Evolutionary conservation across 2,797 vertebrate genomes (phyloP).

Genomic region (Lophotriccus pileatus): DNA sequence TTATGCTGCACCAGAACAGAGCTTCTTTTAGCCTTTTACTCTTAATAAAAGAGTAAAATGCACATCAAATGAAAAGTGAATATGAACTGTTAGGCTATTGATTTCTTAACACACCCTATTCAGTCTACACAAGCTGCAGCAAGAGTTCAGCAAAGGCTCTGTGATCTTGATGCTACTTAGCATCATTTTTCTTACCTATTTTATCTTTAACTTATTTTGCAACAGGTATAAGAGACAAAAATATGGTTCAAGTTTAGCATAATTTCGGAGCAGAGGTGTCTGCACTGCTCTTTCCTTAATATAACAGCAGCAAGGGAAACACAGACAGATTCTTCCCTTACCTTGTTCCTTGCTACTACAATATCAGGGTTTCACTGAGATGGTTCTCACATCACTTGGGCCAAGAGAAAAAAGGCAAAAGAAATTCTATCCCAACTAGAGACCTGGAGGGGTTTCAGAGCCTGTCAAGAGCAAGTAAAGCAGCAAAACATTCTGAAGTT

Average conservation of each 20-base stretch:
- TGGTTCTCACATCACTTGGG: neutral
- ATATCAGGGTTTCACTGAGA: neutral
- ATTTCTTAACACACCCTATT: neutral
- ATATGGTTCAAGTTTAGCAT: neutral
- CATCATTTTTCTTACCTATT: neutral
- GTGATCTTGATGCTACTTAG: neutral
- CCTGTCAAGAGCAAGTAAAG: slow-evolving; percentile 3
- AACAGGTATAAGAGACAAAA: neutral
- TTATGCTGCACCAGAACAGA: neutral
- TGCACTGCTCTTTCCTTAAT: neutral
- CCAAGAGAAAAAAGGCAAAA: neutral
- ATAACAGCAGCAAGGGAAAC: neutral
- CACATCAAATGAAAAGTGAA: neutral
- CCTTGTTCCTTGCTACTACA: neutral
- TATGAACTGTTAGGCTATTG: neutral
- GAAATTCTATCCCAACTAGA: neutral
- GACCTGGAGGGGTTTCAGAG: neutral
- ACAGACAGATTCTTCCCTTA: neutral
- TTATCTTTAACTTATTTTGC: neutral
- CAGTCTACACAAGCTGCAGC: neutral
- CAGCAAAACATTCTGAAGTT: slow-evolving; percentile 4
- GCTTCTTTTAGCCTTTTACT: neutral
- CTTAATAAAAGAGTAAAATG: neutral
- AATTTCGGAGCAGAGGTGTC: neutral
- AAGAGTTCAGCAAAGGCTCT: neutral